Evolutionary conservation across 2,888 invertebrate genomes (phyloP).

Genomic region (Pammene aurita): DNA sequence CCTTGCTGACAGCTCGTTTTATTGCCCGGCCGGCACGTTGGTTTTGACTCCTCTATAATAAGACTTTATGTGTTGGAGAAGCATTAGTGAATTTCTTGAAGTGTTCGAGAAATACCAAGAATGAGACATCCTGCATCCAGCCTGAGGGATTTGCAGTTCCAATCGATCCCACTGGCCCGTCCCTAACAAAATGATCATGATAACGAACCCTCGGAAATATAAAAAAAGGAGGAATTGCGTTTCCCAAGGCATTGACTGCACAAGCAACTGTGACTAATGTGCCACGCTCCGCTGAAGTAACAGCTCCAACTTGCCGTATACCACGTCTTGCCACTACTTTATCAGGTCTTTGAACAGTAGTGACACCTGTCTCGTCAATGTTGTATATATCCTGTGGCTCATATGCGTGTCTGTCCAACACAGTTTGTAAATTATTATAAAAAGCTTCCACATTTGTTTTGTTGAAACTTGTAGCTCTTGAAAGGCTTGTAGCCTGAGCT

Average conservation of each 20-base stretch:
- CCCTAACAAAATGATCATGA: constrained; percentile 45
- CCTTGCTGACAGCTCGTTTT: no score
- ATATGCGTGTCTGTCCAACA: constrained; percentile 44
- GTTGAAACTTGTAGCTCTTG: constrained; percentile 45
- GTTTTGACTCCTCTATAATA: no score
- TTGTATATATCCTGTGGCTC: constrained; percentile 48
- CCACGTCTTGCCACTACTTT: constrained; percentile 41
- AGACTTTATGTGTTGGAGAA: constrained; percentile 42
- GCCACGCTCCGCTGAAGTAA: constrained; percentile 43
- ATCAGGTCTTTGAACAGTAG: constrained; percentile 38
- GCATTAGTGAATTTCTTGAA: constrained; percentile 44
- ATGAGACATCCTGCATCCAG: constrained; percentile 46
- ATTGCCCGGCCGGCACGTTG: no score
- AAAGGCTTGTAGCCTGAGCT: constrained; percentile 43
- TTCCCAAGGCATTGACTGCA: constrained; percentile 41
- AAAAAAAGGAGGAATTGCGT: constrained; percentile 35
- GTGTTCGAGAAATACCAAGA: constrained; percentile 44
- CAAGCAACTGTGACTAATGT: constrained; percentile 40
- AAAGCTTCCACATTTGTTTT: constrained; percentile 42
- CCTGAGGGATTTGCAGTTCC: constrained; percentile 46
- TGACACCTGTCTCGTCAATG: constrained; percentile 46
- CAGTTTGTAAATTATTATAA: constrained; percentile 45
- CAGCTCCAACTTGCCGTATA: constrained; percentile 43
- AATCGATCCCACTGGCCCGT: constrained; percentile 47
- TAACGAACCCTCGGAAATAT: constrained; percentile 41